These are phyloP conservation scores for Channa maculata DNA, from an alignment of 2,113 vertebrate genomes.

Conservation along the genomic window DNA sequence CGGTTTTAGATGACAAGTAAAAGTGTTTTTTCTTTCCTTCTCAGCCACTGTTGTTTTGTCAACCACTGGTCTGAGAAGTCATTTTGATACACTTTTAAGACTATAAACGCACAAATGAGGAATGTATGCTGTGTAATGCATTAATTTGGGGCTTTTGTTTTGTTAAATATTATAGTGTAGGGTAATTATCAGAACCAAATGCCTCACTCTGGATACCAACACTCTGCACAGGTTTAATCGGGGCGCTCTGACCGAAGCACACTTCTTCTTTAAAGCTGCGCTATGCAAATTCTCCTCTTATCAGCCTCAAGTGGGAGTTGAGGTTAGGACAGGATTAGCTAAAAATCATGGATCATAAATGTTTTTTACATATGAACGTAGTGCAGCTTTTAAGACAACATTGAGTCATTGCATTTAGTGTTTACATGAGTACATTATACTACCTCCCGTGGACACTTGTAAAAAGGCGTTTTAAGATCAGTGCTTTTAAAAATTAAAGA, in stretches of 20 bases:
- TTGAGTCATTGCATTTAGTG: constrained; percentile 35
- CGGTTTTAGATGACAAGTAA: constrained; percentile 17
- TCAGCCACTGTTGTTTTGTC: constrained; percentile 35
- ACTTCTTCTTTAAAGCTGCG: constrained; percentile 27
- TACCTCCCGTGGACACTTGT: constrained; percentile 74
- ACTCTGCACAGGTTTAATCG: constrained; percentile 18
- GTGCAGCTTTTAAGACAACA: constrained; percentile 28
- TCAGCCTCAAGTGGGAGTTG: not conserved
- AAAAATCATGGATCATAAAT: not conserved
- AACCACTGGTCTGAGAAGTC: constrained; percentile 27
- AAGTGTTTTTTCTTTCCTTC: constrained; percentile 11
- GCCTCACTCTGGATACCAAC: constrained; percentile 24
- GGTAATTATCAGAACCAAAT: constrained; percentile 16
- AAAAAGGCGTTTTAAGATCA: constrained; percentile 30
- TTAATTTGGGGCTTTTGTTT: constrained; percentile 31
- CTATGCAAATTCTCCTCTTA: not conserved
- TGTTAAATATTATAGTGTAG: not conserved
- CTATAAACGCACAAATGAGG: constrained; percentile 56
- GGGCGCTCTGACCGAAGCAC: not conserved
- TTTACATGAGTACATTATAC: constrained; percentile 67
- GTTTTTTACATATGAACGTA: not conserved
- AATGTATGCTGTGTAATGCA: constrained; percentile 56
- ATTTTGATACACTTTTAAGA: constrained; percentile 59
- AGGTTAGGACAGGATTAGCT: constrained; percentile 1
- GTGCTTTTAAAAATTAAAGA: constrained; percentile 40